A percentile compares a stretch with the other conserved stretches of the same genome.
phyloP scores from a whole-genome alignment of 2,113 vertebrate genomes.

The Manacus vitellinus region DNA sequence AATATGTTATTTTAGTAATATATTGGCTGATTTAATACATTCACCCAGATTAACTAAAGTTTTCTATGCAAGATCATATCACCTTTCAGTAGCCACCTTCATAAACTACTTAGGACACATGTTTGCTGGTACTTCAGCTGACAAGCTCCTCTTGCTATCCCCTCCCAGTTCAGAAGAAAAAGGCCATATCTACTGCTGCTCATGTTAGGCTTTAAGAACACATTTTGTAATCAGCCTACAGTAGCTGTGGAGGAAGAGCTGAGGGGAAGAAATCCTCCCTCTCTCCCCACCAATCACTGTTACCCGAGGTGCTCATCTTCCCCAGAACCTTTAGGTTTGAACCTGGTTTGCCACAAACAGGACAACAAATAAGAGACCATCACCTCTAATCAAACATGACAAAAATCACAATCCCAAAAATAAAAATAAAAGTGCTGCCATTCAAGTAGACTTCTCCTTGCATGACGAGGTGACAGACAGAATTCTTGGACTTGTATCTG shows the following conservation, averaged over 20 bases:
- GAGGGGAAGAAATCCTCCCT: neutral
- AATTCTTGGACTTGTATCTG: neutral
- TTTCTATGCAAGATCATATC: neutral
- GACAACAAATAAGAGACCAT: neutral
- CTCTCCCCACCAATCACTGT: neutral
- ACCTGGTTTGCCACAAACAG: neutral
- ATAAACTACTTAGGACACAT: neutral
- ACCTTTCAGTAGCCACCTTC: neutral
- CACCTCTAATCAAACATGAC: neutral
- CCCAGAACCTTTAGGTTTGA: neutral
- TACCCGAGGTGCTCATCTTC: neutral
- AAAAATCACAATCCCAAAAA: neutral
- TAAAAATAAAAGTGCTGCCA: neutral
- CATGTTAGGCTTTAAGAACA: neutral
- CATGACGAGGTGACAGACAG: neutral
- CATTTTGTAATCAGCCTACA: neutral
- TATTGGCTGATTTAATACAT: neutral
- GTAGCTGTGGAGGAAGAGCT: neutral
- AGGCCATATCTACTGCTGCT: neutral
- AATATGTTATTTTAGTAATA: neutral
- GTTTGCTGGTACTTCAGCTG: neutral
- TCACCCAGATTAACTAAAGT: neutral
- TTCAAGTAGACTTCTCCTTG: neutral
- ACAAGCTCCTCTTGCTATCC: neutral
- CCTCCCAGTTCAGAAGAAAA: neutral